Conservation (phyloP, 2,797 vertebrate genomes). For the Cossypha heuglini region DNA sequence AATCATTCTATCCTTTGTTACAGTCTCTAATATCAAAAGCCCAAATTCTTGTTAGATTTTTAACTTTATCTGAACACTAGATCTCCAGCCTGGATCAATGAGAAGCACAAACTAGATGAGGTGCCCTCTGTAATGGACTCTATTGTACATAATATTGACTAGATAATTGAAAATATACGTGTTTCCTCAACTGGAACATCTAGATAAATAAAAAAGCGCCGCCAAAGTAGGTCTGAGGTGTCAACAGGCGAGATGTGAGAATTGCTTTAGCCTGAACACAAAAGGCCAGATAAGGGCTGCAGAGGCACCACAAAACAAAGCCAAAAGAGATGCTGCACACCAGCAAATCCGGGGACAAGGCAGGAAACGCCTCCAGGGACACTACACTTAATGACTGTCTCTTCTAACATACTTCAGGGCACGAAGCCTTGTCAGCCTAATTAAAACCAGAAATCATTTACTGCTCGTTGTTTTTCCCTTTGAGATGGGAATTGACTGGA, state of each 20-base stretch:
- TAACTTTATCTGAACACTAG: neutral
- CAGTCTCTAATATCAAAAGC: neutral
- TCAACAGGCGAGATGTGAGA: neutral
- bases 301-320: neutral
- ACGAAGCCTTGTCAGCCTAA: neutral
- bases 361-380: neutral
- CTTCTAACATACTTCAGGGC: neutral
- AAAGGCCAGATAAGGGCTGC: neutral
- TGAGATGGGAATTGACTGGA: neutral
- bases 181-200: neutral
- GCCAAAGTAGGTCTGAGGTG: neutral
- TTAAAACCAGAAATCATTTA: conserved; percentile 45
- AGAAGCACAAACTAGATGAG: neutral
- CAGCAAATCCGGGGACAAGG: neutral
- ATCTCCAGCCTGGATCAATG: neutral
- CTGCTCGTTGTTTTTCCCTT: neutral
- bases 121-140: neutral
- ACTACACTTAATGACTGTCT: neutral
- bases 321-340: neutral
- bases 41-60: neutral
- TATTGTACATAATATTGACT: neutral
- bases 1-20: neutral
- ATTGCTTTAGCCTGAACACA: neutral
- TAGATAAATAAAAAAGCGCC: neutral
- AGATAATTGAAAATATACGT: neutral